Conservation (phyloP, 2,888 invertebrate genomes). For the Agonopterix heracliana region DNA sequence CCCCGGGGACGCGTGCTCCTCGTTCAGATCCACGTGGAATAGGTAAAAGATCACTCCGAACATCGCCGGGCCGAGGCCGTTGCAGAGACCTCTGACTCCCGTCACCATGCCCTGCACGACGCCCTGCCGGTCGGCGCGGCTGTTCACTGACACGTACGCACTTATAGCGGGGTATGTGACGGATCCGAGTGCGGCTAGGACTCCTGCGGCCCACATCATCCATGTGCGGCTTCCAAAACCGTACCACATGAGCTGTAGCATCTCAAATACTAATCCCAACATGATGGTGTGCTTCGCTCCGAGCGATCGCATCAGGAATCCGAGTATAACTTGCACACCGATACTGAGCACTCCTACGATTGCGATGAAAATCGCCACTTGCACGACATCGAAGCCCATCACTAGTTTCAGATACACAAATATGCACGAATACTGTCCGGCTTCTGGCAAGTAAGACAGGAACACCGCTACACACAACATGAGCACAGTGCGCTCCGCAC, state of each 20-base stretch:
- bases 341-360: slow-evolving; percentile 97
- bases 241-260: slow-evolving; percentile 97
- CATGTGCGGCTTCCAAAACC: slow-evolving; percentile 97
- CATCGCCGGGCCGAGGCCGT: slow-evolving; percentile 98
- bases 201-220: slow-evolving; percentile 99
- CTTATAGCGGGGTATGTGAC: slow-evolving; percentile 99
- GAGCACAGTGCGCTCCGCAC: slow-evolving; percentile 95
- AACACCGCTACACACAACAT: slow-evolving; percentile 98
- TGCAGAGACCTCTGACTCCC: slow-evolving; percentile 98
- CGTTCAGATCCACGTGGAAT: slow-evolving; percentile 98
- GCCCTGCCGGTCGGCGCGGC: slow-evolving; percentile 98
- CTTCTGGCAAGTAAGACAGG: slow-evolving; percentile 98
- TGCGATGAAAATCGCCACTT: slow-evolving; percentile 98
- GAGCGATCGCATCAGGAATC: slow-evolving; percentile 86
- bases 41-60: slow-evolving; percentile 99
- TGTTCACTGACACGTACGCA: slow-evolving; percentile 98
- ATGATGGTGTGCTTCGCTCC: slow-evolving; percentile 98
- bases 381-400: slow-evolving; percentile 96
- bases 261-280: slow-evolving; percentile 96
- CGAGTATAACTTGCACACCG: slow-evolving; percentile 92
- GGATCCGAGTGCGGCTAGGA: slow-evolving; percentile 95
- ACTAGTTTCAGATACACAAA: slow-evolving; percentile 98
- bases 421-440: slow-evolving; percentile 99
- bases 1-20: slow-evolving; percentile 68
- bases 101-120: slow-evolving; percentile 98